These are phyloP conservation scores for Apamea epomidion DNA, from an alignment of 2,888 invertebrate genomes.

Conservation along the genomic window DNA sequence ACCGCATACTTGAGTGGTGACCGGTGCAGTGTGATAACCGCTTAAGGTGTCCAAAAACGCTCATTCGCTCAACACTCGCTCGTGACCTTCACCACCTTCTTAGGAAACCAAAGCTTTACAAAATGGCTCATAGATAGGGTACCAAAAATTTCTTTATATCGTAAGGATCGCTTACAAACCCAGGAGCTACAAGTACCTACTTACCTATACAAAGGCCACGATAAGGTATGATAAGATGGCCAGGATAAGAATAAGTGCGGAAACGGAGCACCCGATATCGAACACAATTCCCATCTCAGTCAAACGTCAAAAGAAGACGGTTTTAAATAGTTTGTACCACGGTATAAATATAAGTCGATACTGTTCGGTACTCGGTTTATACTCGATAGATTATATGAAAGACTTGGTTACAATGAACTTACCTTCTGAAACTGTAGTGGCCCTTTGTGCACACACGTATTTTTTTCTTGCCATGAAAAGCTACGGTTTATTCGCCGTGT, in stretches of 20 bases:
- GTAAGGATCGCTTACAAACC: neutral
- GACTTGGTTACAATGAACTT: constrained; percentile 7
- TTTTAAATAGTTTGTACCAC: neutral
- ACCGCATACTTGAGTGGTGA: neutral
- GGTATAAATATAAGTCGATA: neutral
- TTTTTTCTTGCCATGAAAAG: too few species aligned
- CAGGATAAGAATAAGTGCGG: constrained; percentile 3
- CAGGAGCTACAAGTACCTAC: too few species aligned
- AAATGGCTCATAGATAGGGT: neutral
- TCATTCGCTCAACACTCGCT: neutral
- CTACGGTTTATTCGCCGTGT: too few species aligned
- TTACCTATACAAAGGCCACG: too few species aligned
- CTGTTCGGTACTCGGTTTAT: too few species aligned
- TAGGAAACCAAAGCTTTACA: too few species aligned
- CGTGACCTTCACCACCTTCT: neutral
- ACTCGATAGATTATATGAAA: neutral
- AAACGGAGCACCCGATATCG: neutral
- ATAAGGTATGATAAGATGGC: too few species aligned
- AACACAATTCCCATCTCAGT: constrained; percentile 29
- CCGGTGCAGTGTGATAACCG: neutral
- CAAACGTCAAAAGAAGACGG: neutral
- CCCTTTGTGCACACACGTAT: too few species aligned
- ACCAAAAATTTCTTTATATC: neutral
- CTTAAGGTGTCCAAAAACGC: neutral
- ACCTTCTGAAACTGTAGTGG: neutral